These are phyloP conservation scores for Lapara coniferarum DNA, from an alignment of 2,888 invertebrate species.

Conservation along the genomic window DNA sequence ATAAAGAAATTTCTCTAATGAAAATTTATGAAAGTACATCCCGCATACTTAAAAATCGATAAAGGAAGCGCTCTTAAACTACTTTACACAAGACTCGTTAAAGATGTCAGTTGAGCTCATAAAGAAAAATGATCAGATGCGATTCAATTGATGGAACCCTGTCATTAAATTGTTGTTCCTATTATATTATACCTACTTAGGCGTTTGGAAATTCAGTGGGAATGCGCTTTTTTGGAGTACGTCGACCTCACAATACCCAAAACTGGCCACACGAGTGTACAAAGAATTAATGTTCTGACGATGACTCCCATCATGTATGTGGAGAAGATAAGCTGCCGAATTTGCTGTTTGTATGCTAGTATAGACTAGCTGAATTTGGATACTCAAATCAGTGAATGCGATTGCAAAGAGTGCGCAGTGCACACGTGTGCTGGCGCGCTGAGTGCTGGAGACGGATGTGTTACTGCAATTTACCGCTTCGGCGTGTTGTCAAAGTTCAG, in stretches of 20 bases:
- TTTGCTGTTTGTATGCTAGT: neutral
- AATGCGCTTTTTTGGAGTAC: conserved; percentile 58
- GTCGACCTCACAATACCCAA: conserved; percentile 55
- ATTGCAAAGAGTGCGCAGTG: conserved; percentile 31
- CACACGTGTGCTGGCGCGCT: conserved; percentile 35
- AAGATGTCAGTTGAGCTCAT: conserved; percentile 54
- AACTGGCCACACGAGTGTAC: conserved; percentile 25
- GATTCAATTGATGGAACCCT: conserved; percentile 49
- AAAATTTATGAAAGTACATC: conserved; percentile 61
- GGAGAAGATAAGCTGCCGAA: conserved; percentile 14
- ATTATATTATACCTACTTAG: conserved; percentile 48
- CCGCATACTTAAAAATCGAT: conserved; percentile 63
- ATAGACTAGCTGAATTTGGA: too few relatives aligned
- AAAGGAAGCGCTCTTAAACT: conserved; percentile 54
- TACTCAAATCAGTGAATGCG: conserved; percentile 27
- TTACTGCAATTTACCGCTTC: conserved; percentile 62
- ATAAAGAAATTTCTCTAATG: conserved; percentile 66
- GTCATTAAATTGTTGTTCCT: conserved; percentile 60
- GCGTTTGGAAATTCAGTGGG: conserved; percentile 59
- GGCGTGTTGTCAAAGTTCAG: conserved; percentile 79
- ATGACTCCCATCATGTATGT: conserved; percentile 26
- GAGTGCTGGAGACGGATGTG: conserved; percentile 51
- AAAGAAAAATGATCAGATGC: conserved; percentile 50
- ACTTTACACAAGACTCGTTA: conserved; percentile 54
- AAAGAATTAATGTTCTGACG: too few relatives aligned